phyloP scores from a whole-genome alignment of 2,888 invertebrate species.

The Nephrotoma guestfalica region DNA sequence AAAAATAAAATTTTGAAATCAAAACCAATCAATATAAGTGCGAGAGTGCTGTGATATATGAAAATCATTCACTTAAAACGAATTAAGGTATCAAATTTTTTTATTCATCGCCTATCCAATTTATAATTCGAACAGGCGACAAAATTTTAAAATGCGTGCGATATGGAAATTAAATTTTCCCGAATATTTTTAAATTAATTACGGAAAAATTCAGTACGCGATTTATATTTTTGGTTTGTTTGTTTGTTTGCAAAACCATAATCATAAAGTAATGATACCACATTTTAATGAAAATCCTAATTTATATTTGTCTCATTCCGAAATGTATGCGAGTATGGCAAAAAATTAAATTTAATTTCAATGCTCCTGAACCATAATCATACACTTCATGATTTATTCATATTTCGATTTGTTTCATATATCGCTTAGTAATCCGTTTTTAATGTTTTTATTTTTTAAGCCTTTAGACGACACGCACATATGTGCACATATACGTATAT shows the following conservation, averaged over 20 bases:
- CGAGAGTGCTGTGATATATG: not conserved
- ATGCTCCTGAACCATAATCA: not conserved
- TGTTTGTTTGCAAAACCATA: not conserved
- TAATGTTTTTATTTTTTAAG: not conserved
- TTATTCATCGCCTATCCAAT: no score
- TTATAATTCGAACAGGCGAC: no score
- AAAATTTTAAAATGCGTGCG: no score
- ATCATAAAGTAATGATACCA: not conserved
- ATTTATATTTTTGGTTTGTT: not conserved
- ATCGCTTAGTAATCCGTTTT: not conserved
- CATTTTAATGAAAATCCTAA: not conserved
- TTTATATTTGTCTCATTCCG: not conserved
- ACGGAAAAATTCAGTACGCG: not conserved
- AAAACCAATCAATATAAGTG: not conserved
- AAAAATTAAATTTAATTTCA: not conserved
- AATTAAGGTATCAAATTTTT: not conserved
- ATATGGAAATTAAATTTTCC: no score
- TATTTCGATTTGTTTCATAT: not conserved
- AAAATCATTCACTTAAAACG: not conserved
- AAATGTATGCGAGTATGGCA: not conserved
- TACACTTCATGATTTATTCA: not conserved
- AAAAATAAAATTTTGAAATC: not conserved
- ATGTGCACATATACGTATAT: not conserved
- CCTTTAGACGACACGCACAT: not conserved
- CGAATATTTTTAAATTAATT: not conserved